Percentiles rank a stretch among this genome's conserved stretches.
Conservation (phyloP, 2,888 invertebrate species). For the Galeruca laticollis region DNA sequence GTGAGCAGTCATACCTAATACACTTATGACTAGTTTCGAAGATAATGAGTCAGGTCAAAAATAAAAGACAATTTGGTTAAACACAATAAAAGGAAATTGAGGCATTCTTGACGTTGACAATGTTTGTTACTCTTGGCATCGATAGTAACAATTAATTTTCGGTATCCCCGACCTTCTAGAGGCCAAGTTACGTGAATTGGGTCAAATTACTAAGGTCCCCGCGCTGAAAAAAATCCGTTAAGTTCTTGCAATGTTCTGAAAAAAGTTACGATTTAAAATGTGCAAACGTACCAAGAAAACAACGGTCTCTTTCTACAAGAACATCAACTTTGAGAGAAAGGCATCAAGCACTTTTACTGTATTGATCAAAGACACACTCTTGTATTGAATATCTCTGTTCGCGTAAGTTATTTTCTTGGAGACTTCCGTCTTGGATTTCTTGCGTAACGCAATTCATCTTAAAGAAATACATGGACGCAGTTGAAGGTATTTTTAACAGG, state of each 20-base stretch:
- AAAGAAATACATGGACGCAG: slow-evolving; percentile 30
- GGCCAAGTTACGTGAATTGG: not conserved
- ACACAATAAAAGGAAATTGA: no score
- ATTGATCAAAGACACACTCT: slow-evolving; percentile 39
- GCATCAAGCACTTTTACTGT: slow-evolving; percentile 41
- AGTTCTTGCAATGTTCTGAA: slow-evolving; percentile 3
- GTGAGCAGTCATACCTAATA: no score
- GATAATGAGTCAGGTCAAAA: no score
- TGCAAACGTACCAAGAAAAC: slow-evolving; percentile 35
- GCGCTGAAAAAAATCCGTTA: slow-evolving; percentile 10
- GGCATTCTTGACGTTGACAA: no score
- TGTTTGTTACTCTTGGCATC: no score
- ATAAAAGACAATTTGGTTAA: no score
- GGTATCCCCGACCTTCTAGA: no score
- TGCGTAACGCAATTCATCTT: slow-evolving; percentile 36
- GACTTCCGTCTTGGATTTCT: slow-evolving; percentile 36
- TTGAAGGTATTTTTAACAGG: not conserved
- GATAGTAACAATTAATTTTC: no score
- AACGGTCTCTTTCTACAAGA: slow-evolving; percentile 32
- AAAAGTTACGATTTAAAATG: slow-evolving; percentile 25
- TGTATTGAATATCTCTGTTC: slow-evolving; percentile 17
- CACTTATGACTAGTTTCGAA: no score
- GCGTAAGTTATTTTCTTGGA: slow-evolving; percentile 1
- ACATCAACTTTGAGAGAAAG: slow-evolving; percentile 41
- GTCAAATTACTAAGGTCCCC: not conserved